Evolutionary conservation across 2,113 vertebrate species (phyloP).

Genomic region (Eira barbara): DNA sequence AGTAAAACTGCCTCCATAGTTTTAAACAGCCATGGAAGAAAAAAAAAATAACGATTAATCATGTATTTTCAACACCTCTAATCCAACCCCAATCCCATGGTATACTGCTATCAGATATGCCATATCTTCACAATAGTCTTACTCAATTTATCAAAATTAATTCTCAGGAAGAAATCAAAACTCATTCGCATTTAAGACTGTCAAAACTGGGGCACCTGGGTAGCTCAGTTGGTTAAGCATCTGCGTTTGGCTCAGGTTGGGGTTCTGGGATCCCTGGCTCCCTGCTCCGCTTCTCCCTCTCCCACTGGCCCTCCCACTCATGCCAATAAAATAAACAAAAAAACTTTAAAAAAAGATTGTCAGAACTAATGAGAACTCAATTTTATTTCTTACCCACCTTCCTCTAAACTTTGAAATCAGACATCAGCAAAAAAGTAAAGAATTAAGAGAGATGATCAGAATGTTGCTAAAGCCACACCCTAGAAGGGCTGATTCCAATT

Average conservation of each 20-base stretch:
- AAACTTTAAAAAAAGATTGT: neutral
- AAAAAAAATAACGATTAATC: neutral
- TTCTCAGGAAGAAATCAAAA: neutral
- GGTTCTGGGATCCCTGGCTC: neutral
- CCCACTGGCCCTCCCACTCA: neutral
- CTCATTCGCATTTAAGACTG: neutral
- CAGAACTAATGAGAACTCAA: neutral
- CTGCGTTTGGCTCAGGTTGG: neutral
- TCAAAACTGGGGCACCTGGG: neutral
- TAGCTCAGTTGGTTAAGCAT: neutral
- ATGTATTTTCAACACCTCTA: neutral
- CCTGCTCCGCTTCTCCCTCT: neutral
- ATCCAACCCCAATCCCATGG: neutral
- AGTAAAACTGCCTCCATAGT: neutral
- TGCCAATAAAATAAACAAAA: neutral
- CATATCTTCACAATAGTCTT: neutral
- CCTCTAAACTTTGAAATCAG: neutral
- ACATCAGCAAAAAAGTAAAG: neutral
- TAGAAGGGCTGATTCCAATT: neutral
- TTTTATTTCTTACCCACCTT: neutral
- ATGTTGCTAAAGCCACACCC: neutral
- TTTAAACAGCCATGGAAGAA: neutral
- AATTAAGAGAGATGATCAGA: neutral
- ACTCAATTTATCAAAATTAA: neutral
- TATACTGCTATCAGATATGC: neutral